Base-by-base conservation (phyloP, 2,797 vertebrate genomes). In the Somateria mollissima region DNA sequence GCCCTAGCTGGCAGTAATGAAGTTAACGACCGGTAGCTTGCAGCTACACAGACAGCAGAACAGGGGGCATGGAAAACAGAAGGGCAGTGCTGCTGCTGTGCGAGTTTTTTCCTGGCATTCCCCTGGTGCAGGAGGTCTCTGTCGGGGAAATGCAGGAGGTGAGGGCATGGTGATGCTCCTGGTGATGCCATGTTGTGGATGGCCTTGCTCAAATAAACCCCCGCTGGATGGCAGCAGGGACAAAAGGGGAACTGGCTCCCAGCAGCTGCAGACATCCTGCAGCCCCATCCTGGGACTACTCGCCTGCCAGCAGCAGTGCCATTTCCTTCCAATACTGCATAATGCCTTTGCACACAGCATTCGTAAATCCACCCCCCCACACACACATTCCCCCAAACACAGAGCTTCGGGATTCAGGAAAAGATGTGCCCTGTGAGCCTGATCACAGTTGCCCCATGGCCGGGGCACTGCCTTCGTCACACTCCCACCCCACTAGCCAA, bases 341-440 rank as follows among this genome's bases (percentile, higher is more conserved):
- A 39, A 34, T 13, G n/a, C 28, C 36, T 43, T 36, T 12, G 65
- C 56, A 73, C 43, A 28, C 17, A 36, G 56, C 1, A 0, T 4
- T 66, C n/a, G 1, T 11, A 34, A 62, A 32, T 21, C 4, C 19
- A 8, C 24, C 18, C 2, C 28, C 0, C 34, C 34, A 8, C 43
- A 10, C 43, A 10, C 45, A 7, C 1, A 1, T 8, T 8, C 24
- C 24, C 21, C 19, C 53, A 19, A 10, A 14, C 0, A 7, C 3
- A 1, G 25, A 9, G 5, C 39, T 45, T 13, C 5, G 2, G 32
- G 45, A 3, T 2, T 2, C 0, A 0, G 36, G 20, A 61, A 32
- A 45, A 45, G 39, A n/a, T n/a, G 37, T 25, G 12, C 4, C 1
- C 37, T 8, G 60, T 27, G 3, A 6, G 4, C 43, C 36, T 12